phyloP scores from a whole-genome alignment of 1,140 invertebrate species.

The Bombus confusus region DNA sequence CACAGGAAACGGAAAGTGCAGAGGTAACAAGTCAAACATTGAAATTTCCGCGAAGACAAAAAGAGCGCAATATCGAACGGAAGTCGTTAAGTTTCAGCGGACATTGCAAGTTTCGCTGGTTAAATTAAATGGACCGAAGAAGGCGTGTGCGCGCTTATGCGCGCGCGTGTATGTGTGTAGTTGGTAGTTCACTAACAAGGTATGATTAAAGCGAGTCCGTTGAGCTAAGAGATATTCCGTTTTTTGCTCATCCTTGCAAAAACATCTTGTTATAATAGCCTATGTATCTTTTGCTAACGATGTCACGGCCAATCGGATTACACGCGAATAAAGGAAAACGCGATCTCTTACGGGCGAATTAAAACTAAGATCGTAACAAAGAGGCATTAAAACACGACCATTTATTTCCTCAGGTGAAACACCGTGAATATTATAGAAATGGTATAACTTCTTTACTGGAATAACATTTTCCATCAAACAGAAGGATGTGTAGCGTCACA shows the following conservation, averaged over 20 bases:
- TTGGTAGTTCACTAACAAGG: conserved; percentile 24
- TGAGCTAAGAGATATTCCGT: not conserved
- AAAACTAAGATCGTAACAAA: not conserved
- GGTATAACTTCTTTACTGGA: too few relatives aligned
- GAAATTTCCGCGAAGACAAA: not conserved
- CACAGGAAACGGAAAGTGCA: not conserved
- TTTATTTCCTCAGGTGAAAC: not conserved
- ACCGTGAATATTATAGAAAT: too few relatives aligned
- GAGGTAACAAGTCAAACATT: not conserved
- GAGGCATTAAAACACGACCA: not conserved
- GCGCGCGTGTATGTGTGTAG: not conserved
- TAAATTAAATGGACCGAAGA: not conserved
- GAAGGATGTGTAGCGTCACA: too few relatives aligned
- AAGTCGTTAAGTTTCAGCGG: conserved; percentile 3
- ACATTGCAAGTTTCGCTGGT: not conserved
- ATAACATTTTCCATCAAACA: not conserved
- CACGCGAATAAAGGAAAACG: not conserved
- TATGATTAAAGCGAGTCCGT: not conserved
- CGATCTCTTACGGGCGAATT: not conserved
- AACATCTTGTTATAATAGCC: not conserved
- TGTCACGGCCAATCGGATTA: conserved; percentile 17
- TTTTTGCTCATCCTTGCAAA: not conserved
- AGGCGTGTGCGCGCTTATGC: not conserved
- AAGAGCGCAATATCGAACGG: not conserved
- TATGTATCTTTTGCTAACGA: conserved; percentile 18